Percentiles rank a stretch among this genome's conserved stretches.
Conservation (phyloP, 2,888 invertebrate genomes). For the Tenthredo distinguenda region DNA sequence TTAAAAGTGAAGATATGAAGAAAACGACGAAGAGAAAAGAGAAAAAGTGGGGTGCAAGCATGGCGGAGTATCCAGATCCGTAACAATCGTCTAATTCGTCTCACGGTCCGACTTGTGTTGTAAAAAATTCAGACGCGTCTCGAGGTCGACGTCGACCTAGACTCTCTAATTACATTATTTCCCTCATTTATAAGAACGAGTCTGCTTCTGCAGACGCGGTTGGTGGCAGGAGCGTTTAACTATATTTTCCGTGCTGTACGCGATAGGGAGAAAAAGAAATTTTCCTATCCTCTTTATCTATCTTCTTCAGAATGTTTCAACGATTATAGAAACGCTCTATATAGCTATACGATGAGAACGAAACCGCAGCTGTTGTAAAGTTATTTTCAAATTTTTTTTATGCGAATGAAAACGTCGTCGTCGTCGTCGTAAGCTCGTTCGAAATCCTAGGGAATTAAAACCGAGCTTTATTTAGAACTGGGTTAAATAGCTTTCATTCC, state of each 20-base stretch:
- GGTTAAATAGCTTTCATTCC: neutral
- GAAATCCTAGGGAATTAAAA: neutral
- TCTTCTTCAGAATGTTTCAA: neutral
- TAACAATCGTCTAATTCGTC: slow-evolving; percentile 46
- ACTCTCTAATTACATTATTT: slow-evolving; percentile 32
- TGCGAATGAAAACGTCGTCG: neutral
- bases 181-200: slow-evolving; percentile 18
- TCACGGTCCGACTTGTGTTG: slow-evolving; percentile 22
- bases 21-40: neutral
- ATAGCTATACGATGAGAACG: neutral
- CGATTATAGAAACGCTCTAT: neutral
- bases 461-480: neutral
- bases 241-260: neutral
- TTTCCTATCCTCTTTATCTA: neutral
- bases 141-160: slow-evolving; percentile 42
- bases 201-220: neutral
- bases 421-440: neutral
- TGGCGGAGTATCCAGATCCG: slow-evolving; percentile 32
- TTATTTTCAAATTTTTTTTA: slow-evolving; percentile 6
- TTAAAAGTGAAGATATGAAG: neutral
- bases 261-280: neutral
- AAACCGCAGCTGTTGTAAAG: slow-evolving; percentile 7
- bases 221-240: neutral
- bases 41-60: neutral
- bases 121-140: slow-evolving; percentile 43